Base-by-base conservation (phyloP, 2,888 invertebrate genomes). In the Melinaea marsaeus region DNA sequence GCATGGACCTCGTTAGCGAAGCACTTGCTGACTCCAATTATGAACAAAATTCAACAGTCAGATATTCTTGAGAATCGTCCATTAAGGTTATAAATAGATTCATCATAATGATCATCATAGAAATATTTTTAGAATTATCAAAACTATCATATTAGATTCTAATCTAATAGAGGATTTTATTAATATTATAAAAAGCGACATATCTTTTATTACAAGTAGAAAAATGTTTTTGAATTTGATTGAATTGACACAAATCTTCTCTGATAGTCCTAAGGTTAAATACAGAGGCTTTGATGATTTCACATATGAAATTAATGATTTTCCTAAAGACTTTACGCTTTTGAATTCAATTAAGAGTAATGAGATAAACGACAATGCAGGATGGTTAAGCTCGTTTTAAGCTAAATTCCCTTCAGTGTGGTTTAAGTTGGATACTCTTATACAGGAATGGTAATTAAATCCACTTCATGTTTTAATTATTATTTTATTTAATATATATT, bases 11-110 rank as follows among this genome's bases (percentile, higher is more conserved):
- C 86, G 86, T 88, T 87, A 88, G 84, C 76, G 79, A 70, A 71
- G 77, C 79, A 81, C 84, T 84, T 76, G 77, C 74, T 73, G 76
- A 71, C 74, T 77, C 82, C 84, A 84, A 87, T 88, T 88, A 86
- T 81, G 75, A 76, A 80, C 79, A 81, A 79, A 83, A 77, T 80
- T 81, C 78, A 77, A 78, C 74, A 77, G 70, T 69, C 71, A 72
- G 72, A 75, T 71, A 70, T 71, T 63, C 68, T 69, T 65, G 76
- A 75, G 79, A 75, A 74, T 79, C 79, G 79, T 81, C 82, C 81
- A 84, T 85, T 86, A 84, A 83, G 79, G 79, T 72, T 73, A 76
- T 74, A 77, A 73, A 75, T 71, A 71, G 73, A 74, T 74, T 79
- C 74, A 75, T 75, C 72, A 74, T 75, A 71, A 51, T 11, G 2